A percentile compares a stretch with the other conserved stretches of the same genome.
These are phyloP conservation scores for Brienomyrus longianalis DNA, from an alignment of 2,113 vertebrate species.

Conservation along the genomic window DNA sequence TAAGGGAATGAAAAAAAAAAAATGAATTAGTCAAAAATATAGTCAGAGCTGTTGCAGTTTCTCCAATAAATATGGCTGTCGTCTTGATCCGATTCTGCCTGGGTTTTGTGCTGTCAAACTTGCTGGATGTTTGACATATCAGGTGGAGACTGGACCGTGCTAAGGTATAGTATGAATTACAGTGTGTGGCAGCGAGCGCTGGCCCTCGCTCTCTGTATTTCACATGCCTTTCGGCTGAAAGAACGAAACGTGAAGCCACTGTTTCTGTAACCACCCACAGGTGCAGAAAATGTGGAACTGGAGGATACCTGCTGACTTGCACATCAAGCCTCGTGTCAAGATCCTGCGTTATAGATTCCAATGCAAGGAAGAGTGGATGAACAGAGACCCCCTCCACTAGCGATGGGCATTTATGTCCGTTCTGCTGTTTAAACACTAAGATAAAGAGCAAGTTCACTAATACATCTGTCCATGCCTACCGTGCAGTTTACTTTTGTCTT, in stretches of 20 bases:
- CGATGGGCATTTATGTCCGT: constrained; percentile 29
- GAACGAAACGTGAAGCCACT: not conserved
- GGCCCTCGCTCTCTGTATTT: no score
- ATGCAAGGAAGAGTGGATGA: constrained; percentile 56
- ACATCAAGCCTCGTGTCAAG: constrained; percentile 58
- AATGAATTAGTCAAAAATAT: not conserved
- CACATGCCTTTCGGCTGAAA: not conserved
- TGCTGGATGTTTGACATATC: not conserved
- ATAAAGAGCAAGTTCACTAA: constrained; percentile 34
- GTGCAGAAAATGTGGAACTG: constrained; percentile 73
- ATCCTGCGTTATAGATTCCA: constrained; percentile 62
- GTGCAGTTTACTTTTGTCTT: constrained; percentile 4
- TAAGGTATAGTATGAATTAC: not conserved
- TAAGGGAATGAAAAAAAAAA: not conserved
- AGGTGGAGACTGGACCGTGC: not conserved
- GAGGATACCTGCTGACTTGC: constrained; percentile 74
- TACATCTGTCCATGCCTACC: constrained; percentile 35
- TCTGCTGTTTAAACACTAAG: constrained; percentile 54
- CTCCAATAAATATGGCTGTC: not conserved
- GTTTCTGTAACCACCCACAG: constrained; percentile 33
- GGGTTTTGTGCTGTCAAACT: not conserved
- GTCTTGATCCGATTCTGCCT: not conserved
- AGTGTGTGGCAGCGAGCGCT: not conserved
- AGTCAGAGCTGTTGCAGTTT: not conserved
- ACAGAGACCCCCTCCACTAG: constrained; percentile 45